phyloP scores from a whole-genome alignment of 2,888 invertebrate genomes.

The Pristionchus arcanus region DNA sequence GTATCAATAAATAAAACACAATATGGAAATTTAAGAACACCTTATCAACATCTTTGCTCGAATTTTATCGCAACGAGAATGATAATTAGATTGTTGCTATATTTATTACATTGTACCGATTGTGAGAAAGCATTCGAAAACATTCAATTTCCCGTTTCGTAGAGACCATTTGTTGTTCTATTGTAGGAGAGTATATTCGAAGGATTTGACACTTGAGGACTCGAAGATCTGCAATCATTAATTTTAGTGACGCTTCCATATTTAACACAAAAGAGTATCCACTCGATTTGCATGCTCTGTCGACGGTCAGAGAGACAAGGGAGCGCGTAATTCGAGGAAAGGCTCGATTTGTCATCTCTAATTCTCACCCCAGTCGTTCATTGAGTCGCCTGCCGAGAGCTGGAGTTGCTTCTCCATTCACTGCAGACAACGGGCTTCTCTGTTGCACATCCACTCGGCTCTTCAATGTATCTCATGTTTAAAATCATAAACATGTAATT shows the following conservation, averaged over 20 bases:
- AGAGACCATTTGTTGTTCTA: not conserved
- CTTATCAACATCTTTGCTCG: too few relatives aligned
- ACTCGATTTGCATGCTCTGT: too few relatives aligned
- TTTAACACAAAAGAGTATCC: not conserved
- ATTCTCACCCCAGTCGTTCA: not conserved
- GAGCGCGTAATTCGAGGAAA: too few relatives aligned
- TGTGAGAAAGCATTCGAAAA: not conserved
- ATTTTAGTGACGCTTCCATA: not conserved
- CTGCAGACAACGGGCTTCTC: not conserved
- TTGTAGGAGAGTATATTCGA: not conserved
- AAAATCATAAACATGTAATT: too few relatives aligned
- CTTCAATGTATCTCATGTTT: not conserved
- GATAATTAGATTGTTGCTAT: too few relatives aligned
- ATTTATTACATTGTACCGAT: too few relatives aligned
- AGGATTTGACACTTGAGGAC: not conserved
- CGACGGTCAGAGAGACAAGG: too few relatives aligned
- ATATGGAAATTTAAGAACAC: too few relatives aligned
- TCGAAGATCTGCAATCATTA: not conserved
- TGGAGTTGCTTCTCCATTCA: not conserved
- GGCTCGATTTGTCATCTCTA: too few relatives aligned
- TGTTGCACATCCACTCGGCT: not conserved
- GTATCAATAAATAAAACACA: too few relatives aligned
- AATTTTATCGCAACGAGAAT: too few relatives aligned
- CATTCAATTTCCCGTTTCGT: not conserved
- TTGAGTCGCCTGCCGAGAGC: not conserved